Evolutionary conservation across 2,113 vertebrate species (phyloP).

Genomic region (Bufo bufo): DNA sequence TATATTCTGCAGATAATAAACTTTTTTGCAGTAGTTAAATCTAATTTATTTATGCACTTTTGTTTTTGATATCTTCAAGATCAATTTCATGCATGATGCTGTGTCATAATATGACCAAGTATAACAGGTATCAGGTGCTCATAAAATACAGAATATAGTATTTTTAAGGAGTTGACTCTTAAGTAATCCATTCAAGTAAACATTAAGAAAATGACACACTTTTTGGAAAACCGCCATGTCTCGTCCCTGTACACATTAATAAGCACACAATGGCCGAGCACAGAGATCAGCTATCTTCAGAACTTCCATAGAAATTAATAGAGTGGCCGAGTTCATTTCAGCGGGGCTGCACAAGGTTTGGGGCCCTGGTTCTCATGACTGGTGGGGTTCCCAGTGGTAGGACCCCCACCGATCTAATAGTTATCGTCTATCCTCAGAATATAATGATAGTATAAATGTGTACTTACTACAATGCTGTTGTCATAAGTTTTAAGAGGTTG

Average conservation of each 20-base stretch:
- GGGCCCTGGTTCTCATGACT: no score
- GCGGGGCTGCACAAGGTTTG: no score
- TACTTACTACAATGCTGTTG: no score
- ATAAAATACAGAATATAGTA: not conserved
- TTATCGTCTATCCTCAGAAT: no score
- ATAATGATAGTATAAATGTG: no score
- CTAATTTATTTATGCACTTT: conserved; percentile 16
- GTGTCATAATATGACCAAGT: not conserved
- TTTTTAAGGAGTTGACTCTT: not conserved
- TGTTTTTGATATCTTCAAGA: conserved; percentile 1
- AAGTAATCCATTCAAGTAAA: not conserved
- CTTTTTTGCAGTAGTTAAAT: not conserved
- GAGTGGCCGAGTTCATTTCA: no score
- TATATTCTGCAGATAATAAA: conserved; percentile 14
- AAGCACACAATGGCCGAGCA: not conserved
- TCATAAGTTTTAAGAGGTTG: no score
- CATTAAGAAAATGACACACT: not conserved
- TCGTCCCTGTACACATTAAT: not conserved
- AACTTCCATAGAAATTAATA: no score
- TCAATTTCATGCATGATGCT: not conserved
- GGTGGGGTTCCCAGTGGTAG: no score
- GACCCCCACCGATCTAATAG: no score
- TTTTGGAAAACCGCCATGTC: not conserved
- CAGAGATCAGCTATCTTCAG: no score
- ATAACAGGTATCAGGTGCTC: not conserved